These are phyloP conservation scores for Gobio occitaniae DNA, from an alignment of 2,797 vertebrate genomes.

Conservation along the genomic window DNA sequence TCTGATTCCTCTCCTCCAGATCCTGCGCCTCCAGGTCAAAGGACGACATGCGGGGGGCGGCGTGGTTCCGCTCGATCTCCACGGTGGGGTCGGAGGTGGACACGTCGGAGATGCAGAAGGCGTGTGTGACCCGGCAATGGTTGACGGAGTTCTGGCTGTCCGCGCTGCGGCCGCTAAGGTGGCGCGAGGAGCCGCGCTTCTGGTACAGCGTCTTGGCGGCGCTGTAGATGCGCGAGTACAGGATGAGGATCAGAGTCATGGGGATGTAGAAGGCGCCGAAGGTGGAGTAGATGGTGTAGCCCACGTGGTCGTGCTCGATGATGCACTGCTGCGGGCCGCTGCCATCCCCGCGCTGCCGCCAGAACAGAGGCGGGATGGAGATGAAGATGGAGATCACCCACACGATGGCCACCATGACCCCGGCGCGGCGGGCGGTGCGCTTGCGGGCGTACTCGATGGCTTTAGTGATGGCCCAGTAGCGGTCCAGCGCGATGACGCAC, in stretches of 20 bases:
- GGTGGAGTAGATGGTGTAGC: conserved; percentile 90
- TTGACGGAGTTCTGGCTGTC: conserved; percentile 86
- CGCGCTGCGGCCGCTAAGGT: conserved; percentile 84
- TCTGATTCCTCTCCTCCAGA: conserved; percentile 82
- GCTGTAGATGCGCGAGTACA: conserved; percentile 88
- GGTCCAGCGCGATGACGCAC: conserved; percentile 89
- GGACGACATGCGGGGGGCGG: conserved; percentile 72
- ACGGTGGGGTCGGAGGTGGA: conserved; percentile 82
- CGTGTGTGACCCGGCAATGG: conserved; percentile 82
- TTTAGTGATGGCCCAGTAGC: conserved; percentile 92
- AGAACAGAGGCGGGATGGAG: conserved; percentile 88
- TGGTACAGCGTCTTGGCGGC: conserved; percentile 90
- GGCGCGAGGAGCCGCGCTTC: conserved; percentile 87
- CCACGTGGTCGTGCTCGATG: conserved; percentile 86
- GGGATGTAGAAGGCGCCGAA: conserved; percentile 91
- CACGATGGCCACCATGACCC: conserved; percentile 81
- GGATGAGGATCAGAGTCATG: conserved; percentile 86
- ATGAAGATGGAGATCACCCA: conserved; percentile 89
- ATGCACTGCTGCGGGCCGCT: conserved; percentile 76
- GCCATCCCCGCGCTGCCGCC: conserved; percentile 76
- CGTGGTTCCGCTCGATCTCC: conserved; percentile 77
- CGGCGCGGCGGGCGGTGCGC: conserved; percentile 82
- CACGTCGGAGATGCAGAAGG: conserved; percentile 84
- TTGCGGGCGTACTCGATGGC: conserved; percentile 87
- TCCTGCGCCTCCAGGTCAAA: conserved; percentile 77